A percentile compares a stretch with the other conserved stretches of the same genome.
Evolutionary conservation across 2,113 vertebrate species (phyloP).

Genomic region (Sphyrna mokarran): DNA sequence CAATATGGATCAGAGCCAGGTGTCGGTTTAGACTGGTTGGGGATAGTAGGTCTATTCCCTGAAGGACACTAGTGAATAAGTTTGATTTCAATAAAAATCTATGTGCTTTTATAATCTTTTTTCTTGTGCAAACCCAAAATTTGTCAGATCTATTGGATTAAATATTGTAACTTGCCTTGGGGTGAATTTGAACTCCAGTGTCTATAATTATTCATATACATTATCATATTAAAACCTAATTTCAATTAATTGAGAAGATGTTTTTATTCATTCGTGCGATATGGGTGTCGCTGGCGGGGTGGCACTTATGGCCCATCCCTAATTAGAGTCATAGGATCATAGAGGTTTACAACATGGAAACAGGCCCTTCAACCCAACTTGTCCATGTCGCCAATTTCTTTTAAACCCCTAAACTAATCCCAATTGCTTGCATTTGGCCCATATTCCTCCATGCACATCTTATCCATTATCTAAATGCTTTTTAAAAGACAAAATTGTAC

Average conservation of each 20-base stretch:
- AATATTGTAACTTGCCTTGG: not conserved
- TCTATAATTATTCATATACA: not conserved
- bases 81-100: not conserved
- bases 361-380: too few species aligned
- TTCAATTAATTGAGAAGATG: not conserved
- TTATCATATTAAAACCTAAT: not conserved
- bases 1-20: not conserved
- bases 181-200: not conserved
- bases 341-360: too few species aligned
- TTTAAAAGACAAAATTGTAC: too few species aligned
- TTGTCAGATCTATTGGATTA: not conserved
- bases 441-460: too few species aligned
- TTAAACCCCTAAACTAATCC: too few species aligned
- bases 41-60: not conserved
- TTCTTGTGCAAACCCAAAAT: not conserved
- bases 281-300: too few species aligned
- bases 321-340: too few species aligned
- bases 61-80: not conserved
- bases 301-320: too few species aligned
- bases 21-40: not conserved
- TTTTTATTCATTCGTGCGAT: too few species aligned
- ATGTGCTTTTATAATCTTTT: not conserved
- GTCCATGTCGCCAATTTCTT: too few species aligned
- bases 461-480: too few species aligned
- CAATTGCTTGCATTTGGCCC: too few species aligned